Base-by-base conservation (phyloP, 1,140 invertebrate genomes). In the Bombyx mandarina region DNA sequence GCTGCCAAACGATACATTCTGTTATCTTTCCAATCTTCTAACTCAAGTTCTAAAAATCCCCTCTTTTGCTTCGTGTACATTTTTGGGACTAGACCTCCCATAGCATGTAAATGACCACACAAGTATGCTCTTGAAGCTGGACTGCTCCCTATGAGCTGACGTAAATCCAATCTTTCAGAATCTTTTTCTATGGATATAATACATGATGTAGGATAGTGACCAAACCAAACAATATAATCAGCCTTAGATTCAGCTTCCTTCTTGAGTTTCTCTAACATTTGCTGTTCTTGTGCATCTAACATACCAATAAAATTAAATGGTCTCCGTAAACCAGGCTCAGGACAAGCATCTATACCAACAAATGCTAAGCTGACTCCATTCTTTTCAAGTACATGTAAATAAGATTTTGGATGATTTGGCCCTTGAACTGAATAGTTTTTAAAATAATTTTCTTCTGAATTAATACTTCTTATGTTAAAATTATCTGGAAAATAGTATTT, bases 221-320 rank as follows among this genome's bases (percentile, higher is more conserved):
- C 96, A 90, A 98, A 98, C 89, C 88, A 88, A 52, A 87, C 61
- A 48, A 86, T 75, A 67, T 87, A 82, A 62, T 85, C 79, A 55
- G 81, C 75, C 48, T 74, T 76, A 12, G 45, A 46, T 48, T 82
- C 79, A 45, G 79, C 82, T 66, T 87, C 81, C 42, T 45, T 49
- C 69, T 80, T 82, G 52, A 87, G 69, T 61, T 70, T 78, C 45
- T 71, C 63, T 52, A 87, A 67, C 91, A 88, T 81, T 93, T 93
- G 42, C 87, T 82, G 66, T 90, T 88, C 71, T 90, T 90, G 45
- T 94, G 67, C 46, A 92, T 90, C 90, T 45, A 98, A 75, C 49
- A 93, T 89, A 22, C 97, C 97, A 78, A 98, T 93, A 83, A 98
- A 98, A 90, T 98, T 98, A 75, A 97, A 98, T 5, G 97, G 96